Conservation (phyloP, 2,797 vertebrate genomes). For the Lacerta agilis region DNA sequence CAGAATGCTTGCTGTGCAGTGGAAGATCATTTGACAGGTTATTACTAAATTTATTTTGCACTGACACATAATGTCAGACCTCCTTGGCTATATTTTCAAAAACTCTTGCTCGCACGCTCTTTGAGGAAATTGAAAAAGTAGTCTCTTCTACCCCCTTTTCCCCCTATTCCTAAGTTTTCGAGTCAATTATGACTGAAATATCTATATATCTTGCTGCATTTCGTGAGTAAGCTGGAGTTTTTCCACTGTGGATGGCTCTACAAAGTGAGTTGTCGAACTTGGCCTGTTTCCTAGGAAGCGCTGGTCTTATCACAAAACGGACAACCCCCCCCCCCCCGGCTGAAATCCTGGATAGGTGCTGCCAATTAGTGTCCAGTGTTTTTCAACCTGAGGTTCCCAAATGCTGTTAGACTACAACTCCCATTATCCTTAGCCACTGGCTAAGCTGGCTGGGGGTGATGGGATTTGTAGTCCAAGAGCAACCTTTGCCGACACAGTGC, state of each 20-base stretch:
- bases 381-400: no score
- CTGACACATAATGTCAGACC: slow-evolving; percentile 9
- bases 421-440: no score
- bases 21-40: slow-evolving; percentile 2
- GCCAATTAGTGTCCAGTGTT: background rate
- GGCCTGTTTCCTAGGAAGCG: background rate
- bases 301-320: no score
- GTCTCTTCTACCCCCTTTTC: background rate
- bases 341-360: no score
- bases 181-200: background rate
- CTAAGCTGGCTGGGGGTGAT: no score
- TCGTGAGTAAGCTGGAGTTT: background rate
- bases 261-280: background rate
- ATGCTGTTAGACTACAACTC: no score
- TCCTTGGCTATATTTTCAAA: slow-evolving; percentile 28
- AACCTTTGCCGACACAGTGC: no score
- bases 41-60: slow-evolving; percentile 42
- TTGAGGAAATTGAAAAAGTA: background rate
- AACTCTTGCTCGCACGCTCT: background rate
- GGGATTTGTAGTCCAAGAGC: no score
- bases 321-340: no score
- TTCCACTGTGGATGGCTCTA: background rate
- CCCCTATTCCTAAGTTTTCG: slow-evolving; percentile 11
- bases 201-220: background rate
- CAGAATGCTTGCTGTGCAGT: background rate